A percentile compares a stretch with the other conserved stretches of the same genome.
Conservation (phyloP, 2,113 vertebrate species). For the Carlito syrichta region DNA sequence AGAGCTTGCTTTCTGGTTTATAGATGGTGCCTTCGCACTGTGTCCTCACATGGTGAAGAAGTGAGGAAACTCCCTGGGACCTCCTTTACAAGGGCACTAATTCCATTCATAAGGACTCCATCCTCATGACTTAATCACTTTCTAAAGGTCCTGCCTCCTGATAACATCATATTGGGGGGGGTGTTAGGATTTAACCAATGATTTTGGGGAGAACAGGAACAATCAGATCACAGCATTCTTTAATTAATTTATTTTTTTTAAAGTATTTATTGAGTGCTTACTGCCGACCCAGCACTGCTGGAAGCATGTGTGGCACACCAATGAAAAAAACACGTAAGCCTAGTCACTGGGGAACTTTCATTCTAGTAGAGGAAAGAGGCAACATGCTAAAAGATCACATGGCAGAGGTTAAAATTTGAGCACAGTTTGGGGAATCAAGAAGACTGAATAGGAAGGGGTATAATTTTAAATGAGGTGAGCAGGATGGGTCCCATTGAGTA, state of each 20-base stretch:
- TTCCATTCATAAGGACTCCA: background rate
- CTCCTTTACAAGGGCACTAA: background rate
- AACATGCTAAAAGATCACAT: background rate
- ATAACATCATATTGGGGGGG: background rate
- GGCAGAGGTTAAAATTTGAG: background rate
- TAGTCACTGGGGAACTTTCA: background rate
- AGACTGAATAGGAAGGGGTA: rapidly evolving
- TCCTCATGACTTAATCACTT: background rate
- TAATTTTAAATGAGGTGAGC: background rate
- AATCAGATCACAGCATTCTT: background rate
- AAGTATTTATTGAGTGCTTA: background rate
- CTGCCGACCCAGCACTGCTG: background rate
- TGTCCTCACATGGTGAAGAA: background rate
- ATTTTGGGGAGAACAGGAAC: background rate
- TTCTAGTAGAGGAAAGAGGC: background rate
- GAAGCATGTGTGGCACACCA: background rate
- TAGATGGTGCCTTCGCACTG: background rate
- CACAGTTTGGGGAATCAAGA: rapidly evolving
- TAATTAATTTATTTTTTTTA: background rate
- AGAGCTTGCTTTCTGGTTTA: background rate
- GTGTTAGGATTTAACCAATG: background rate
- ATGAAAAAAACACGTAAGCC: background rate
- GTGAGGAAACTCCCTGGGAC: background rate
- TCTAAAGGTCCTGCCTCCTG: background rate
- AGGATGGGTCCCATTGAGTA: background rate